Evolutionary conservation across 23 tunicate species (phyloP), one percentile per base, ranked within the genome.

Genomic region (Aplidium turbinatum): DNA sequence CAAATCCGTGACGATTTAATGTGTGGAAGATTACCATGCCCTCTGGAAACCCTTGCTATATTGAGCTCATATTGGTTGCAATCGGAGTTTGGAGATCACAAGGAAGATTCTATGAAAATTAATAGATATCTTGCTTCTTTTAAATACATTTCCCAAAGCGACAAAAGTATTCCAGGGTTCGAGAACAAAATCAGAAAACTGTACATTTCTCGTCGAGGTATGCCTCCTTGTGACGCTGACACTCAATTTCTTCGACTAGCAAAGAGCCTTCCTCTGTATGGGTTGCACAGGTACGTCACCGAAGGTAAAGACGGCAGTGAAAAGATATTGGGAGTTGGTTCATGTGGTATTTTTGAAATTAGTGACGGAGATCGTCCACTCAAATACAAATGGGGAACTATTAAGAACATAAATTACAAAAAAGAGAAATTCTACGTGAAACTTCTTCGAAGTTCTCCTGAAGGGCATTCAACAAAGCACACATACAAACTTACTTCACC

Each of bases 211-310:
- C 60, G 87, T 13, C 36, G 62, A 30, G 87, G 82, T 23, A 76
- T 88, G 96, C 80, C 87, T 9, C 52, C 86, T 13, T 68, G 63
- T n/a, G 87, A 80, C 27, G 87, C 96, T 3, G 96, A 88, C 36
- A 70, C 75, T n/a, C 78, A 81, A 65, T 88, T 88, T 68, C 73
- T 88, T 7, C 40, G 75, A 31, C 72, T 69, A 19, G 87, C 96
- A 3, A 30, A 83, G 7, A 53, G 29, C 11, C 79, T 88, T 28
- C 72, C 86, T 4, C 39, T 81, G 35, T 88, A 88, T 36, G 96
- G 96, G 20, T 67, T 88, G 2, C 96, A 88, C 69, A 57, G 80
- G 19, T 88, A 81, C 83, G 64, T 38, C 13, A 72, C 67, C 6
- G 38, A 78, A 63, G 61, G 52, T 50, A 63, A 72, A 40, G 76